These are phyloP conservation scores for Drosophila phalerata DNA, from an alignment of 2,888 invertebrate species.

Conservation along the genomic window DNA sequence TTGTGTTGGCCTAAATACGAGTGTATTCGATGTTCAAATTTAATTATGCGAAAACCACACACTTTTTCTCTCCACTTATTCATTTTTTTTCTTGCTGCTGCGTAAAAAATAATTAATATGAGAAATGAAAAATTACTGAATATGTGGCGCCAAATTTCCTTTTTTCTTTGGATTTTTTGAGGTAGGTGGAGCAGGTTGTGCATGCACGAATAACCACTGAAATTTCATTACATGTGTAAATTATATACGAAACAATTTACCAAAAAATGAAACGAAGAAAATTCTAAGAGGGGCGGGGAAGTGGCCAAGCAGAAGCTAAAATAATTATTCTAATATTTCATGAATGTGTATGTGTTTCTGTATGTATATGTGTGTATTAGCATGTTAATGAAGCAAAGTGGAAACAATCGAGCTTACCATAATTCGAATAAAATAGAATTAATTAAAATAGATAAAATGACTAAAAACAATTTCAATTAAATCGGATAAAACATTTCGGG, in stretches of 20 bases:
- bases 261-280: slow-evolving; percentile 19
- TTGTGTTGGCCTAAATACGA: slow-evolving; percentile 15
- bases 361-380: neutral
- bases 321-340: slow-evolving; percentile 44
- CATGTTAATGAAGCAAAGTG: slow-evolving; percentile 3
- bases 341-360: neutral
- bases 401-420: slow-evolving; percentile 22
- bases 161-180: neutral
- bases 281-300: neutral
- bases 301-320: slow-evolving; percentile 17
- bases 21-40: slow-evolving; percentile 41
- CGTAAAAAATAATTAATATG: slow-evolving; percentile 64
- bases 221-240: slow-evolving; percentile 77
- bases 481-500: neutral
- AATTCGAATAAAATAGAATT: slow-evolving; percentile 16
- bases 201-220: slow-evolving; percentile 55
- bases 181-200: slow-evolving; percentile 4
- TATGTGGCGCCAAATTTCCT: slow-evolving; percentile 31
- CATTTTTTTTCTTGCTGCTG: slow-evolving; percentile 11
- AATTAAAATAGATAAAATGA: slow-evolving; percentile 10
- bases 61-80: slow-evolving; percentile 14
- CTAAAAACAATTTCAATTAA: neutral
- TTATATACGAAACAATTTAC: slow-evolving; percentile 55
- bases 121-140: slow-evolving; percentile 53
- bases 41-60: slow-evolving; percentile 57